Conservation (phyloP, 2,888 invertebrate species). For the Nephrotoma appendiculata region DNA sequence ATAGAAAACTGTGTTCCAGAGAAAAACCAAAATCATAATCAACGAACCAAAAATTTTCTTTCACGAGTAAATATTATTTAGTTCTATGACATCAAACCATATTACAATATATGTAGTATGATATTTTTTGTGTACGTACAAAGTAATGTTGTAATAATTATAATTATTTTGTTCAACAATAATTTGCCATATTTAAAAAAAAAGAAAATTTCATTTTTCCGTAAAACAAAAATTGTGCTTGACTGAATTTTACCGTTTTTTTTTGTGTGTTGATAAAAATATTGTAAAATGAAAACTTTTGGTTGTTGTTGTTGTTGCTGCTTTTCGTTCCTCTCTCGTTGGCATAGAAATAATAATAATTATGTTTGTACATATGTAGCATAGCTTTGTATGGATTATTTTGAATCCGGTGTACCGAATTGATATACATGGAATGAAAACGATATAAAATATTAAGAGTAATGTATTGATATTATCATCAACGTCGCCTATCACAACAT, state of each 20-base stretch:
- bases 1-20: background rate
- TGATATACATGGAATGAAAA: background rate
- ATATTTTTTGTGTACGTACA: background rate
- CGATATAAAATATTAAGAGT: background rate
- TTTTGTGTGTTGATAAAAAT: background rate
- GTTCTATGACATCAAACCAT: background rate
- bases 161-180: background rate
- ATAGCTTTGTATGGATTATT: background rate
- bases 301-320: background rate
- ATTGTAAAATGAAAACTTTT: background rate
- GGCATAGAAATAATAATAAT: background rate
- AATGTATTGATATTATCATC: background rate
- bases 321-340: background rate
- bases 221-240: background rate
- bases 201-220: background rate
- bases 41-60: background rate
- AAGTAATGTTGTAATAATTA: background rate
- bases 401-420: background rate
- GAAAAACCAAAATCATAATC: background rate
- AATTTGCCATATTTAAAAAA: background rate
- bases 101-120: background rate
- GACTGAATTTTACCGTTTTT: background rate
- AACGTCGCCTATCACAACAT: background rate
- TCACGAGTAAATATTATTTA: background rate
- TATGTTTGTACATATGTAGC: background rate